Evolutionary conservation across 2,888 invertebrate genomes (phyloP), one percentile per base, ranked within the genome.

Genomic region (Nesidiocoris tenuis): DNA sequence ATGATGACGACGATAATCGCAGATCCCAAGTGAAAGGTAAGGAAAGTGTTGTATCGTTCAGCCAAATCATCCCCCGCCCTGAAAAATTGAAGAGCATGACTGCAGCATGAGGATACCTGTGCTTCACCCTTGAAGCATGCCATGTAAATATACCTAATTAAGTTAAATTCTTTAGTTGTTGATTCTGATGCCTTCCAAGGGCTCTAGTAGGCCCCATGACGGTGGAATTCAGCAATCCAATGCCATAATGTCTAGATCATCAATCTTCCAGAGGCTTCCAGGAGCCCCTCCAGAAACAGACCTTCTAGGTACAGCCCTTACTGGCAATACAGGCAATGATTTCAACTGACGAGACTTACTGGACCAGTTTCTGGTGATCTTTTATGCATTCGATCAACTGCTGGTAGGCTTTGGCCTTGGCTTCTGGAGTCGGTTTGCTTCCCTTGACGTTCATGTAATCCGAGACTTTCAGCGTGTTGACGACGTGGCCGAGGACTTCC

Each of bases 31-130:
- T 70, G 70, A 17, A 70, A 70, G 1, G 70, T 70, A 2, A 70
- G 21, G 12, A 70, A 70, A 1, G 25, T 17, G 25, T 70, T 70
- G 59, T 70, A 70, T 5, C 70, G 22, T 17, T 70, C 70, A 57
- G 70, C 70, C 24, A 70, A 24, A 19, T 22, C 25, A n/a, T 70
- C 70, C 18, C 70, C 70, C 12, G 70, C 70, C 17, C 70, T 70
- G 7, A 21, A 24, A 22, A 3, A 39, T 39, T 39, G 12, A 3
- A 39, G 5, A 66, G 12, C 7, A 56, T 56, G 2, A 17, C 18
- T 54, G 54, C 12, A 54, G 9, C 12, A 12, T 54, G 12, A 54
- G 54, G 54, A 54, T 9, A 54, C 54, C n/a, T n/a, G n/a, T n/a
- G n/a, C n/a, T n/a, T n/a, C n/a, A n/a, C n/a, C n/a, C n/a, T n/a